phyloP scores from a whole-genome alignment of 2,113 vertebrate species.

The Pan troglodytes region DNA sequence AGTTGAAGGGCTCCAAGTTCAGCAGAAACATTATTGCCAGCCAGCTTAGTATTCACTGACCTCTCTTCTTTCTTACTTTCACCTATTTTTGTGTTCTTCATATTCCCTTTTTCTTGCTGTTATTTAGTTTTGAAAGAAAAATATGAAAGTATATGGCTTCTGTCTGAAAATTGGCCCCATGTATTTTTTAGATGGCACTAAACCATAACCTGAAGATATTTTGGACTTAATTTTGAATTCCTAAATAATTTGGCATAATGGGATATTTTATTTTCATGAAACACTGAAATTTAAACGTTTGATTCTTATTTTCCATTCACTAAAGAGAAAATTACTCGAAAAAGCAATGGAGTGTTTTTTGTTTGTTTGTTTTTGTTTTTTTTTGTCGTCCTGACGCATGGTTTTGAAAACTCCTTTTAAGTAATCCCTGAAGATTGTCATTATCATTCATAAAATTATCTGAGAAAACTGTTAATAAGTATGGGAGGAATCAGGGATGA shows the following conservation, averaged over 20 bases:
- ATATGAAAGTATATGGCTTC: neutral
- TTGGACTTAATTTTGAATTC: neutral
- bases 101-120: neutral
- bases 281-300: neutral
- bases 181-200: neutral
- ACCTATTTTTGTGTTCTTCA: neutral
- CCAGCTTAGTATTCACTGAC: neutral
- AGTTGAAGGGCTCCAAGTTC: neutral
- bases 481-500: neutral
- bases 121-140: neutral
- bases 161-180: neutral
- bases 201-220: neutral
- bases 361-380: neutral
- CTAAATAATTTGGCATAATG: conserved; percentile 5
- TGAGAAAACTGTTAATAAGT: conserved; percentile 28
- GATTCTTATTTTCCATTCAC: neutral
- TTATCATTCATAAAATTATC: conserved; percentile 51
- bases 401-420: neutral
- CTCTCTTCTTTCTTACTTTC: neutral
- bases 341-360: neutral
- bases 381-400: neutral
- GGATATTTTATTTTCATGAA: neutral
- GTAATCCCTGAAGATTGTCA: neutral
- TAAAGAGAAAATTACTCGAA: conserved; percentile 24
- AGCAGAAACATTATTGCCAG: neutral